These are phyloP conservation scores for Helicoverpa assulta DNA, from an alignment of 2,888 invertebrate species.

Conservation along the genomic window DNA sequence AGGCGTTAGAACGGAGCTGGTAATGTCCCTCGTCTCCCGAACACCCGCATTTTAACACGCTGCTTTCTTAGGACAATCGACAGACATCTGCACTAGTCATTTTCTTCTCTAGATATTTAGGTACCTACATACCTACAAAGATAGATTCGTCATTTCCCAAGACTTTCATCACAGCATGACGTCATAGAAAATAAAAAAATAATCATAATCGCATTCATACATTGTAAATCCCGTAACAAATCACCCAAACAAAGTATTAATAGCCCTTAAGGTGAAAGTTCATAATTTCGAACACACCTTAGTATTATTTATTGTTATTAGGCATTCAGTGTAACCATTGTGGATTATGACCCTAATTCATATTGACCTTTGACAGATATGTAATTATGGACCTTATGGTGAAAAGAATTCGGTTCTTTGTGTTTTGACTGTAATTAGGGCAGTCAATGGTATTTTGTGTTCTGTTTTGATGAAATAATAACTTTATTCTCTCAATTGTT, in stretches of 20 bases:
- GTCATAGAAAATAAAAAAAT: constrained; percentile 38
- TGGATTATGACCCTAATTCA: constrained; percentile 75
- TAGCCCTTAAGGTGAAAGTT: constrained; percentile 71
- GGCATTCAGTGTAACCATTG: constrained; percentile 68
- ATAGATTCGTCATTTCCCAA: constrained; percentile 10
- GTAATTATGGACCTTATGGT: constrained; percentile 64
- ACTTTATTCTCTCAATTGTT: not conserved
- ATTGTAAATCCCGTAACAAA: constrained; percentile 62
- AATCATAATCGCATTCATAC: constrained; percentile 51
- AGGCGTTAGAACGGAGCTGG: too few relatives aligned
- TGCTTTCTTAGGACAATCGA: too few relatives aligned
- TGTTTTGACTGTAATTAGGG: constrained; percentile 31
- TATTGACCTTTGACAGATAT: constrained; percentile 69
- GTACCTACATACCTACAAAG: not conserved
- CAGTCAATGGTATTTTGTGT: constrained; percentile 8
- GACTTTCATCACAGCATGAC: constrained; percentile 46
- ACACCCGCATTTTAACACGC: too few relatives aligned
- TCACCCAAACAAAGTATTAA: constrained; percentile 63
- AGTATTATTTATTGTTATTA: constrained; percentile 73
- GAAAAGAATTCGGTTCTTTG: constrained; percentile 50
- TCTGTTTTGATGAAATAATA: not conserved
- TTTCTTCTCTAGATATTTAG: too few relatives aligned
- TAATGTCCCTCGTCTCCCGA: too few relatives aligned
- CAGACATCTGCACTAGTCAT: too few relatives aligned
- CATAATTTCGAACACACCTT: constrained; percentile 65